phyloP scores from a whole-genome alignment of 2,797 vertebrate species.

The Catharus ustulatus region DNA sequence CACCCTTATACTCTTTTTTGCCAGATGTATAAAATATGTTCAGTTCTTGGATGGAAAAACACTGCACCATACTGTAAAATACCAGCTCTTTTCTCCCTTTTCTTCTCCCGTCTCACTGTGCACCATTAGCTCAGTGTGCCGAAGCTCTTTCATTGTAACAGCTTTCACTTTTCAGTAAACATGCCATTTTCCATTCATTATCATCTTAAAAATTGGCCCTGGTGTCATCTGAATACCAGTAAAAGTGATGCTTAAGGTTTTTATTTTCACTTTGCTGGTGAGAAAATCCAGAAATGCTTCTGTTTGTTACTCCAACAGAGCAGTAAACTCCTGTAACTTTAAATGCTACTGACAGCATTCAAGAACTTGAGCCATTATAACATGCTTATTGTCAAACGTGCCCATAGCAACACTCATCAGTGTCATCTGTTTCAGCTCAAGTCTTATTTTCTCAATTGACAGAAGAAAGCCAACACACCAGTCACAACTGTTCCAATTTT shows the following conservation, averaged over 20 bases:
- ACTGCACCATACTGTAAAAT: background rate
- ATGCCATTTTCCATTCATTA: background rate
- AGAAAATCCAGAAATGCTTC: constrained; percentile 3
- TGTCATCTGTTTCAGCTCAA: constrained; percentile 14
- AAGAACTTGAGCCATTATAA: background rate
- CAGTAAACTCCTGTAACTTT: background rate
- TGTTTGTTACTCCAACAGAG: background rate
- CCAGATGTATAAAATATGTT: background rate
- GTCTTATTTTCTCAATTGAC: background rate
- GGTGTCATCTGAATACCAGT: background rate
- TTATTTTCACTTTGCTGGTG: background rate
- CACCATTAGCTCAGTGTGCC: background rate
- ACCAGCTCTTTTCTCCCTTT: too few species aligned
- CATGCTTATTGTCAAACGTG: background rate
- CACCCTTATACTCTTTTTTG: background rate
- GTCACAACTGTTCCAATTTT: background rate
- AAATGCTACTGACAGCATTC: background rate
- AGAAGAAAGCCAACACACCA: background rate
- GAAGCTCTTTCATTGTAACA: background rate
- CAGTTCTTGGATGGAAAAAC: background rate
- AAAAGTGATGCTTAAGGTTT: background rate
- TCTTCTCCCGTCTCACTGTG: fast-evolving
- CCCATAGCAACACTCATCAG: background rate
- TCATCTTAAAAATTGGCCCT: background rate
- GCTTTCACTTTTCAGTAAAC: background rate